Evolutionary conservation across 2,113 vertebrate genomes (phyloP), one percentile per base, ranked within the genome.

Genomic region (Heterocephalus glaber): DNA sequence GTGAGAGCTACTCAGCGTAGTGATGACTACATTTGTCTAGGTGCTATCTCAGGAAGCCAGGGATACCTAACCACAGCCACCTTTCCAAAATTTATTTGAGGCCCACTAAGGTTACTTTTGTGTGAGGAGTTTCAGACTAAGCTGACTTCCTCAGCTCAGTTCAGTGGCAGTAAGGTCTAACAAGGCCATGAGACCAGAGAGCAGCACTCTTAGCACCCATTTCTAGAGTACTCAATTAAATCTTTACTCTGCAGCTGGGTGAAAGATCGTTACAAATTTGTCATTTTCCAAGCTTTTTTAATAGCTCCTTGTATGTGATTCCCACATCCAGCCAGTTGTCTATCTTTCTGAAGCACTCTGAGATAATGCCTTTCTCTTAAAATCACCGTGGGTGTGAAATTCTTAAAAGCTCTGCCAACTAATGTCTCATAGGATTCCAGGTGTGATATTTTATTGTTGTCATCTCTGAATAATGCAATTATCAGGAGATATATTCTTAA

Each of bases 331-430:
- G 26, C 28, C 79, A 89, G n/a, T 76, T 80, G 52, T 49, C 65
- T 89, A 12, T 65, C 92, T 86, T 56, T 17, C 61, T 38, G 33
- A 87, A 93, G 24, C 44, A 49, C 41, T 83, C 28, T 47, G 87
- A 85, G 44, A 68, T 81, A 88, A 58, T 63, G 38, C 0, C 38
- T 92, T 95, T 95, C 60, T 86, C 74, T 89, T 81, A 80, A 26
- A n/a, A 30, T 77, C 41, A 89, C 44, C 47, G 16, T 60, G 30
- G 38, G 7, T 77, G 38, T 94, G 58, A 58, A 85, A 94, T 84
- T 90, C 74, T 92, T 95, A 41, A 84, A 92, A 85, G 41, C 86
- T 89, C 35, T 66, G 35, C 52, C 74, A 91, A 87, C 44, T 11
- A 38, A 68, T 33, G 63, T 89, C 52, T 33, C 11, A 0, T 9